Percentiles rank a stretch among this genome's conserved stretches.
These are phyloP conservation scores for Diplodus sargus DNA, from an alignment of 2,797 vertebrate species.

Conservation along the genomic window DNA sequence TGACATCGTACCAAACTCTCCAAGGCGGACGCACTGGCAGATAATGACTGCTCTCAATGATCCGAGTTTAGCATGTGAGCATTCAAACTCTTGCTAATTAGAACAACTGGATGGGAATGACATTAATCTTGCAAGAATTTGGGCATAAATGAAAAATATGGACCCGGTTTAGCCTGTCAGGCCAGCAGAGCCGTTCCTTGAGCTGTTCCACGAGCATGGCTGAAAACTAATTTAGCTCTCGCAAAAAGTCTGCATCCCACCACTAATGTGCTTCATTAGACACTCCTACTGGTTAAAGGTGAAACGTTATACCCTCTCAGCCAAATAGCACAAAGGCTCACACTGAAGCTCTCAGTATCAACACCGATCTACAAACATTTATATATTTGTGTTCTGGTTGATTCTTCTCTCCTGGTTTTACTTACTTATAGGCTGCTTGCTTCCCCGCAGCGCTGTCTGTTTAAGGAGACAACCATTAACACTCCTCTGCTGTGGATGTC, in stretches of 20 bases:
- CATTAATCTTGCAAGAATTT: background rate
- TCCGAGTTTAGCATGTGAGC: too few species aligned
- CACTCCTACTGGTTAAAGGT: background rate
- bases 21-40: too few species aligned
- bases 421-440: background rate
- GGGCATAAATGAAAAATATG: background rate
- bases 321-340: background rate
- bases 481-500: background rate
- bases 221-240: background rate
- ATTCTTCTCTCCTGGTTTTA: background rate
- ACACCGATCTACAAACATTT: background rate
- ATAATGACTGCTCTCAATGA: too few species aligned
- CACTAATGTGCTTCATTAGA: background rate
- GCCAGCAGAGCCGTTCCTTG: background rate
- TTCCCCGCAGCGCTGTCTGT: background rate
- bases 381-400: background rate
- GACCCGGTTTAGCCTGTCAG: background rate
- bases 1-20: too few species aligned
- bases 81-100: too few species aligned
- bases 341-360: background rate
- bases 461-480: background rate
- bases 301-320: background rate
- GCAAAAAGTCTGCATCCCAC: background rate
- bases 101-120: background rate
- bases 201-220: too few species aligned